Base-by-base conservation (phyloP, 2,888 invertebrate genomes). In the Drosophila heteroneura region DNA sequence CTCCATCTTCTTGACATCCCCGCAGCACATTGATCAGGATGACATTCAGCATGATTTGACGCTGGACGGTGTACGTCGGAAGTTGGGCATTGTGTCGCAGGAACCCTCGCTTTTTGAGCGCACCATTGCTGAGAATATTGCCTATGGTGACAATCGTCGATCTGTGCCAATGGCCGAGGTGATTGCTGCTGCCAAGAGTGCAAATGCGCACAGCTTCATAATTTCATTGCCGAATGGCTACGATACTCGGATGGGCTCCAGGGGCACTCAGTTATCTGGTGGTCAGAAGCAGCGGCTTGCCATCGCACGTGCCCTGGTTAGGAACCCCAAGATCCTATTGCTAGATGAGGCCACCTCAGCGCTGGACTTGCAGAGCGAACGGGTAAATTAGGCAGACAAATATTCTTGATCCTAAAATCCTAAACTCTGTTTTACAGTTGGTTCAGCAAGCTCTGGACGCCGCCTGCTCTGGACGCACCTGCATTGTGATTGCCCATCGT, bases 221-320 rank as follows among this genome's bases (percentile, higher is more conserved):
- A 93, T 95, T 33, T 95, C 96, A 5, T 92, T 97, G 74, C 97
- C 97, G 14, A 92, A 96, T 95, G 96, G 96, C 19, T 97, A 97
- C 91, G 95, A 97, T 16, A 97, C 97, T 0, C 95, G 95, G 35
- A 95, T 97, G 75, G 97, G 97, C 44, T 95, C 96, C 22, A 95
- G 96, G 84, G 97, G 97, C 4, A 96, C 96, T 0, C 97, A 97
- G 79, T 92, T 97, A 39, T 96, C 96, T 0, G 98, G 98, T 14
- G 98, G 98, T 0, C 98, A 98, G 93, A 98, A 98, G 92, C 98
- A 98, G 92, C 94, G 97, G 66, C 96, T 98, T 53, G 97, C 97
- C 14, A 97, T 97, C 76, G 97, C 97, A 0, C 94, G 97, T 54
- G 97, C 97, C 0, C 94, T 97, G 37, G 95, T 97, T 2, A 93